phyloP scores from a whole-genome alignment of 2,113 vertebrate species.

The Hippocampus guttulatus region DNA sequence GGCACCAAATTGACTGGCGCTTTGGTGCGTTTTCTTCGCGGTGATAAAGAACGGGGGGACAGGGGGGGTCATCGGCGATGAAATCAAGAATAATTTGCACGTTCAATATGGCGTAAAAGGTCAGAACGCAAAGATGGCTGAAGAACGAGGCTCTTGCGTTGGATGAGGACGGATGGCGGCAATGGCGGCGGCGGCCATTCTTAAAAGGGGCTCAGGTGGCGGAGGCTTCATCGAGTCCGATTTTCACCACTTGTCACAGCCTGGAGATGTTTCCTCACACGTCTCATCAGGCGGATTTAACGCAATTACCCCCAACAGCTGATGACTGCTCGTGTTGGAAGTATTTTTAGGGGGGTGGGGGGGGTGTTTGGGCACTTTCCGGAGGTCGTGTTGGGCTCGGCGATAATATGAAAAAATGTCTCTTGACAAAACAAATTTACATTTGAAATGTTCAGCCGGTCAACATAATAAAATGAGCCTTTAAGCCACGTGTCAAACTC shows the following conservation, averaged over 20 bases:
- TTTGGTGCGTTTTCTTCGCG: constrained; percentile 33
- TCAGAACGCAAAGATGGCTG: constrained; percentile 53
- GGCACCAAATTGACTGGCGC: constrained; percentile 40
- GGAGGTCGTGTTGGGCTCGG: too few species aligned
- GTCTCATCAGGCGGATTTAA: constrained; percentile 11
- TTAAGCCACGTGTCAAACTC: too few species aligned
- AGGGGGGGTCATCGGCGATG: not conserved
- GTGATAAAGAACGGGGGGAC: not conserved
- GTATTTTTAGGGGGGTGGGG: too few species aligned
- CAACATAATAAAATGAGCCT: too few species aligned
- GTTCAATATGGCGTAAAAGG: constrained; percentile 53
- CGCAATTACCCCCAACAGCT: constrained; percentile 21
- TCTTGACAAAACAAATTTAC: too few species aligned
- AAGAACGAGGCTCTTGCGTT: constrained; percentile 48
- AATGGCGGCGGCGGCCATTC: constrained; percentile 8
- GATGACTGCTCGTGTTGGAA: not conserved
- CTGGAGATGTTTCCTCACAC: constrained; percentile 13
- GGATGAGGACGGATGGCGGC: constrained; percentile 44
- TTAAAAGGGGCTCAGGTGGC: constrained; percentile 33
- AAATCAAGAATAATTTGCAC: constrained; percentile 63
- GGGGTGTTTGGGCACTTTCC: not conserved
- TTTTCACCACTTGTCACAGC: constrained; percentile 29
- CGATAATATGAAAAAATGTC: not conserved
- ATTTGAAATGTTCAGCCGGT: too few species aligned
- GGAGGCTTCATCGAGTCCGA: constrained; percentile 34